These are phyloP conservation scores for Okapia johnstoni DNA, from an alignment of 2,113 vertebrate species.

Conservation along the genomic window DNA sequence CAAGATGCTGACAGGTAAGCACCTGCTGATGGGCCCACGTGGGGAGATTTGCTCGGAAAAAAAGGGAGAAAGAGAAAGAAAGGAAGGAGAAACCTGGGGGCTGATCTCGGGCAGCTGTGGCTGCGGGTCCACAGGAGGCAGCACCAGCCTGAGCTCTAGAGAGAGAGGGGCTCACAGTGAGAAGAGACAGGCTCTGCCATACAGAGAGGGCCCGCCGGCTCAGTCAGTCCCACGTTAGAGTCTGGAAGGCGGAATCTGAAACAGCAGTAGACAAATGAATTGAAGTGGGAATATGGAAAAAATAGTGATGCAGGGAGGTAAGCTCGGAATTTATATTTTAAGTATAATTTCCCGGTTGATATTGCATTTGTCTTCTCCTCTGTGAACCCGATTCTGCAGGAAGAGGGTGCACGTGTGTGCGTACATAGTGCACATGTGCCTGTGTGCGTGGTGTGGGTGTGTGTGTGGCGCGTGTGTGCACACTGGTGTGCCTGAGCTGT, in stretches of 20 bases:
- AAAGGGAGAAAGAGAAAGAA: background rate
- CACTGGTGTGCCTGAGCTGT: accelerated
- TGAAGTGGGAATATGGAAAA: background rate
- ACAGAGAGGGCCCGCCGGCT: accelerated
- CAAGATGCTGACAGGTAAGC: background rate
- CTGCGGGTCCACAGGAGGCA: accelerated
- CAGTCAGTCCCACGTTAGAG: background rate
- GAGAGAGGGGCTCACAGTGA: accelerated
- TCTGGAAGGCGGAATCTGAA: background rate
- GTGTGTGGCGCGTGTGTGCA: background rate
- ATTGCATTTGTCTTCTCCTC: background rate
- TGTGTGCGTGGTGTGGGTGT: accelerated
- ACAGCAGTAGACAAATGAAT: background rate
- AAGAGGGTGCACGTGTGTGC: accelerated
- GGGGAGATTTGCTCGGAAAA: accelerated
- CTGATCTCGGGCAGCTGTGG: background rate
- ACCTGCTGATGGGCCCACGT: background rate
- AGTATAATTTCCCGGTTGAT: background rate
- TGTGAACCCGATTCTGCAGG: background rate
- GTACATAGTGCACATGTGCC: accelerated
- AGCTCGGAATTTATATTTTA: background rate
- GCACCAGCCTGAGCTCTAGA: background rate
- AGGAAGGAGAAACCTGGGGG: no score
- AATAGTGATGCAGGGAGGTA: background rate
- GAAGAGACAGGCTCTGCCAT: background rate